phyloP scores from a whole-genome alignment of 2,797 vertebrate species.

The Myoxocephalus aenaeus region DNA sequence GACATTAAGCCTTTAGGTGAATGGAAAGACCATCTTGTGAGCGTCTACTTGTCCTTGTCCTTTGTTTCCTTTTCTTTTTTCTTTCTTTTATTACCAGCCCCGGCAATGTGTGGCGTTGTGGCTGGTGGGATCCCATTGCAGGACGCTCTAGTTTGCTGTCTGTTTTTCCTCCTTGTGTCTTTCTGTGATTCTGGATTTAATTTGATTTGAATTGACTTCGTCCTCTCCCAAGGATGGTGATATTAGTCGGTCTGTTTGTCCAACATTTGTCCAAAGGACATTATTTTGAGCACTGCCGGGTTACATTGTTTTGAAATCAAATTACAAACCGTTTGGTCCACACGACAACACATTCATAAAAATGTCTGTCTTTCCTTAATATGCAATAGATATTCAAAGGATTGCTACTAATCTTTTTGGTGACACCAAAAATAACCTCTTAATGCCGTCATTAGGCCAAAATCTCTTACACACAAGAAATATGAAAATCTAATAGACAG shows the following conservation, averaged over 20 bases:
- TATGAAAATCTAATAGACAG: not conserved
- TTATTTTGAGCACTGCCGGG: not conserved
- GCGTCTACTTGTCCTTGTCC: constrained; percentile 13
- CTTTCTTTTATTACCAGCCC: not conserved
- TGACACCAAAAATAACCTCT: not conserved
- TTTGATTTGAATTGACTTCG: constrained; percentile 39
- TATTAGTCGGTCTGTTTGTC: constrained; percentile 6
- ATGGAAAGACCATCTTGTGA: constrained; percentile 11
- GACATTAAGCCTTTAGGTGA: constrained; percentile 40
- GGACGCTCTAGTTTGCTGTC: not conserved
- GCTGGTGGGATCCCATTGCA: not conserved
- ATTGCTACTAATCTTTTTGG: not conserved
- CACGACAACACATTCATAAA: not conserved
- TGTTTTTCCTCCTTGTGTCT: not conserved
- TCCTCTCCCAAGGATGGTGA: constrained; percentile 5
- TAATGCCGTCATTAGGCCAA: not conserved
- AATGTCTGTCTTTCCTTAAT: not conserved
- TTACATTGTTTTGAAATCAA: not conserved
- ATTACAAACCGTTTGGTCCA: constrained; percentile 1
- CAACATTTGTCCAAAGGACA: constrained; percentile 9
- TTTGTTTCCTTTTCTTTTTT: constrained; percentile 9
- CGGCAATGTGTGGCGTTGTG: not conserved
- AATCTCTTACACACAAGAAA: not conserved
- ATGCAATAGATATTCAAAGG: constrained; percentile 5
- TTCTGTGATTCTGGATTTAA: constrained; percentile 25